Evolutionary conservation across 2,888 invertebrate genomes (phyloP).

Genomic region (Neoscelio sp.): DNA sequence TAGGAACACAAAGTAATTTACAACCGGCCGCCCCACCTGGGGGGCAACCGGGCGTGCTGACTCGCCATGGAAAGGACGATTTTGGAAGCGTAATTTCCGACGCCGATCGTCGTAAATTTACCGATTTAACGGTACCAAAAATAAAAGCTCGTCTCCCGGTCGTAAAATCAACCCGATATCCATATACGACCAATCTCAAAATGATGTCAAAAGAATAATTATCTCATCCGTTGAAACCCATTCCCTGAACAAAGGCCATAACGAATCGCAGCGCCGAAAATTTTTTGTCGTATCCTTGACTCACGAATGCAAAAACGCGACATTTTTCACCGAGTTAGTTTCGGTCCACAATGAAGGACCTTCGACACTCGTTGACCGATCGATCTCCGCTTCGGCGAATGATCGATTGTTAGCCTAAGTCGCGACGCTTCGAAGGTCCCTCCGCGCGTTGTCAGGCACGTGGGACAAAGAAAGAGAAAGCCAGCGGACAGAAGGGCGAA

Average conservation of each 20-base stretch:
- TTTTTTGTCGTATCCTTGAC: slow-evolving; percentile 31
- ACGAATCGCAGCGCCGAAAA: slow-evolving; percentile 44
- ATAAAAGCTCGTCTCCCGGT: slow-evolving; percentile 13
- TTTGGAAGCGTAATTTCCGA: too few species aligned
- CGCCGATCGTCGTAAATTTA: too few species aligned
- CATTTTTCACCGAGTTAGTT: slow-evolving; percentile 47
- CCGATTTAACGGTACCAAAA: too few species aligned
- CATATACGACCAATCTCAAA: too few species aligned
- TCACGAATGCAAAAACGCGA: slow-evolving; percentile 53
- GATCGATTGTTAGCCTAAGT: slow-evolving; percentile 49
- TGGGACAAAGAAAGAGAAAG: slow-evolving; percentile 31
- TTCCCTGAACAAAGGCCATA: slow-evolving; percentile 11
- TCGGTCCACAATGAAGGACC: slow-evolving; percentile 34
- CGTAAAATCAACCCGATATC: slow-evolving; percentile 8
- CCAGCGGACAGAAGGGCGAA: slow-evolving; percentile 3
- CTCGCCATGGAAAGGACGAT: too few species aligned
- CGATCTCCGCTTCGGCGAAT: slow-evolving; percentile 51
- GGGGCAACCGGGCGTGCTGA: too few species aligned
- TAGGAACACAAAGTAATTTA: too few species aligned
- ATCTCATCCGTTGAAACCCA: slow-evolving; percentile 21
- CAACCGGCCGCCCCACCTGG: too few species aligned
- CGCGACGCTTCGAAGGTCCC: slow-evolving; percentile 36
- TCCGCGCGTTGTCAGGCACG: slow-evolving; percentile 16
- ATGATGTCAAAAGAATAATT: slow-evolving; percentile 47
- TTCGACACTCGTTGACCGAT: slow-evolving; percentile 48